Evolutionary conservation across 2,888 invertebrate species (phyloP).

Genomic region (Brachycybe producta): DNA sequence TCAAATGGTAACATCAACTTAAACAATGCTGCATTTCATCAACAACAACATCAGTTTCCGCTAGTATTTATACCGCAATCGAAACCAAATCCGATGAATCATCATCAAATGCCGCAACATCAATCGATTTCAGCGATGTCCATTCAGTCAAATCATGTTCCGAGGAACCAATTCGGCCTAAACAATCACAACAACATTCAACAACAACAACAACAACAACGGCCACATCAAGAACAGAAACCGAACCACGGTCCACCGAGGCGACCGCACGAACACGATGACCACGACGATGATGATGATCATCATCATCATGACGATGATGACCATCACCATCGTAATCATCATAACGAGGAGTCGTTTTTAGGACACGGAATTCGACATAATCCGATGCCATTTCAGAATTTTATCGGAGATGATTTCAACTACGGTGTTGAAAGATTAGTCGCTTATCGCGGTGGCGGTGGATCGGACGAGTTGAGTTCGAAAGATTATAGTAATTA

Average conservation of each 20-base stretch:
- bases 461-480: not conserved
- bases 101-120: not conserved
- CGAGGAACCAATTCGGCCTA: no score
- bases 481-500: conserved; percentile 12
- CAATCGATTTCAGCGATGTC: conserved; percentile 1
- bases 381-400: conserved; percentile 5
- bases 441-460: conserved; percentile 10
- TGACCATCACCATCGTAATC: not conserved
- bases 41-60: no score
- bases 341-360: conserved; percentile 1
- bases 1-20: no score
- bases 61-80: not conserved
- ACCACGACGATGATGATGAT: not conserved
- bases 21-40: no score
- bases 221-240: not conserved
- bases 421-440: not conserved
- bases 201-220: not conserved
- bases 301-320: not conserved
- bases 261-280: not conserved
- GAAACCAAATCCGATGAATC: no score
- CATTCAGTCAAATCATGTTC: no score
- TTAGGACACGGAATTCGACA: not conserved
- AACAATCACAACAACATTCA: no score
- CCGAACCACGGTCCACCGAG: not conserved
- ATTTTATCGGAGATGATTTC: conserved; percentile 5